Evolutionary conservation across 1,140 invertebrate species (phyloP), one percentile per base, ranked within the genome.

Genomic region (Drosophila bifasciata): DNA sequence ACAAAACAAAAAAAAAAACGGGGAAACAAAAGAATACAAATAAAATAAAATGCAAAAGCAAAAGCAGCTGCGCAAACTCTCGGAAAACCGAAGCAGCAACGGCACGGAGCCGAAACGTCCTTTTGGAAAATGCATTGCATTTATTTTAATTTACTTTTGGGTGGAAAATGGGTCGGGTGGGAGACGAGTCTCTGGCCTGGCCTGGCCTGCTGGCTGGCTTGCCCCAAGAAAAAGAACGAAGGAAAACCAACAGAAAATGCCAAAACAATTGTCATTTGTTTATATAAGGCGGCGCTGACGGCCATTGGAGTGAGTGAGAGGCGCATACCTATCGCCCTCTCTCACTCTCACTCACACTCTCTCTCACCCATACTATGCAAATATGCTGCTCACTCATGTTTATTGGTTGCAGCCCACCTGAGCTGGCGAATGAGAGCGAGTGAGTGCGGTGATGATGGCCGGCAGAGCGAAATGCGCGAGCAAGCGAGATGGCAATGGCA

Each of bases 191-290:
- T n/a, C n/a, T n/a, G n/a, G n/a, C n/a, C n/a, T n/a, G n/a, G n/a
- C 0, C 11, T 4, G 23, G 23, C 25, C 0, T 28, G 25, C 25
- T 28, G 2, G 25, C 25, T n/a, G n/a, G 60, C 19, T 19, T 2
- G 1, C 59, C 58, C 48, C 73, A 76, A 76, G 50, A 60, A 44
- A 45, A 32, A 39, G 32, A n/a, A 46, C 36, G 39, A 64, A 59
- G 61, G 56, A 62, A 59, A 76, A 72, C 61, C 66, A 73, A 62
- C 74, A 77, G 77, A 86, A 68, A 86, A 88, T 86, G 64, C 81
- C 81, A 86, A 86, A 86, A 90, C 85, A 89, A 89, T 90, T 89
- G 86, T 90, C 86, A 89, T 89, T 89, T 86, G 83, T 89, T 89
- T 89, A 89, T 89, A 89, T 89, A 89, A 84, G 78, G 71, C 70